Evolutionary conservation across 2,797 vertebrate species (phyloP), one percentile per base, ranked within the genome.

Genomic region (Manis pentadactyla): DNA sequence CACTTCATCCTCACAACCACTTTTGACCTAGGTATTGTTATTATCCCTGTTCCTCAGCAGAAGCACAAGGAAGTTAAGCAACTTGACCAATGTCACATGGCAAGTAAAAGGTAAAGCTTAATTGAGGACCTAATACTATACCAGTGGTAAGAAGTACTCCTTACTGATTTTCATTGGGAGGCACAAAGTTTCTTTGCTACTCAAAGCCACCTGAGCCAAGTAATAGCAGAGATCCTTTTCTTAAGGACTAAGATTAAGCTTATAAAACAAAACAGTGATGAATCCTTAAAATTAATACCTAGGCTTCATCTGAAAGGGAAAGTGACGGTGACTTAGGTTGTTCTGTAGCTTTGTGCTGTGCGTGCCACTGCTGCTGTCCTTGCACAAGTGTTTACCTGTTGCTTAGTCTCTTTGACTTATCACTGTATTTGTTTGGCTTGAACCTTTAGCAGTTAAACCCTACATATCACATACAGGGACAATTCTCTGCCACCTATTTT

Each of bases 141-240:
- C 37, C 55, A 39, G 19, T 81, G 34, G 37, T 93, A 86, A 90
- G 46, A 82, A 96, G 23, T 86, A 34, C n/a, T 95, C 59, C 31
- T 75, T 81, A 69, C 51, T 90, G 37, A 83, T 25, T 66, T 2
- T 39, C 85, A 63, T n/a, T 69, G 77, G 19, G 21, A 69, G 25
- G 34, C 77, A 2, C 51, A 39, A 85, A 84, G 8, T 71, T 51
- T 84, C 13, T 25, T 78, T 63, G 31, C 81, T 81, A 34, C 15
- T 74, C 51, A 68, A 90, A 85, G 34, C 25, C 34, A 69, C 21
- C 12, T 95, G 46, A 83, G 37, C n/a, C 10, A 90, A 71, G 15
- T 21, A 83, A 78, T 78, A 59, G 9, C 64, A 81, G 31, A 87
- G 34, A 90, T 49, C 13, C 34, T 34, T 37, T 90, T 53, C 61